phyloP scores from a whole-genome alignment of 2,797 vertebrate species.

The Vultur gryphus region DNA sequence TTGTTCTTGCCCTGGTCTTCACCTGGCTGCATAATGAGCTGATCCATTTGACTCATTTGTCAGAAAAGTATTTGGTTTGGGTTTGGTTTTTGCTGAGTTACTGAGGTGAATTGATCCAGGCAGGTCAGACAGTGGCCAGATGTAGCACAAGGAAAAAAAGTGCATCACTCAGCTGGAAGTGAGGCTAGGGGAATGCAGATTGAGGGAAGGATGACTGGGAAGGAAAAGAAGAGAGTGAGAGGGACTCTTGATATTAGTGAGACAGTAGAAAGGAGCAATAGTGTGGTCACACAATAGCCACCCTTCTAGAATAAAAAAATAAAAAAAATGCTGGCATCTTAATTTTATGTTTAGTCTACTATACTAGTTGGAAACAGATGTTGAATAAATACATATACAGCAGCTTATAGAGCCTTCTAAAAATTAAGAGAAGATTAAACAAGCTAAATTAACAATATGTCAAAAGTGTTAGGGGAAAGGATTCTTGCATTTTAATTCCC shows the following conservation, averaged over 20 bases:
- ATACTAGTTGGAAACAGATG: not conserved
- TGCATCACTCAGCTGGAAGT: not conserved
- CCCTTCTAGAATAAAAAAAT: not conserved
- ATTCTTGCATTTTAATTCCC: not conserved
- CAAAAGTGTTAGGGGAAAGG: not conserved
- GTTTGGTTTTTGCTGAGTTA: not conserved
- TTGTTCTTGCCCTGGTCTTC: not conserved
- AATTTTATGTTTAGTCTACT: not conserved
- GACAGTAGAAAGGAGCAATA: not conserved
- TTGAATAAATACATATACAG: not conserved
- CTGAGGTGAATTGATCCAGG: not conserved
- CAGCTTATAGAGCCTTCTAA: not conserved
- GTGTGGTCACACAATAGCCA: not conserved
- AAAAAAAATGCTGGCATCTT: not conserved
- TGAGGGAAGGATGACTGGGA: not conserved
- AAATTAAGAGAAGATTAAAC: not conserved
- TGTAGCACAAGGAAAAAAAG: not conserved
- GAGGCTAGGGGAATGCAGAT: not conserved
- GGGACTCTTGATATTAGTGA: not conserved
- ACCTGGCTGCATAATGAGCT: not conserved
- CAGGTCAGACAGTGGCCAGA: not conserved
- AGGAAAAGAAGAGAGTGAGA: not conserved
- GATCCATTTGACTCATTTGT: not conserved
- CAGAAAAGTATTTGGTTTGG: not conserved
- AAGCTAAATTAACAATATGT: not conserved